These are phyloP conservation scores for Lasioglossum vierecki DNA, from an alignment of 2,888 invertebrate species.

Conservation along the genomic window DNA sequence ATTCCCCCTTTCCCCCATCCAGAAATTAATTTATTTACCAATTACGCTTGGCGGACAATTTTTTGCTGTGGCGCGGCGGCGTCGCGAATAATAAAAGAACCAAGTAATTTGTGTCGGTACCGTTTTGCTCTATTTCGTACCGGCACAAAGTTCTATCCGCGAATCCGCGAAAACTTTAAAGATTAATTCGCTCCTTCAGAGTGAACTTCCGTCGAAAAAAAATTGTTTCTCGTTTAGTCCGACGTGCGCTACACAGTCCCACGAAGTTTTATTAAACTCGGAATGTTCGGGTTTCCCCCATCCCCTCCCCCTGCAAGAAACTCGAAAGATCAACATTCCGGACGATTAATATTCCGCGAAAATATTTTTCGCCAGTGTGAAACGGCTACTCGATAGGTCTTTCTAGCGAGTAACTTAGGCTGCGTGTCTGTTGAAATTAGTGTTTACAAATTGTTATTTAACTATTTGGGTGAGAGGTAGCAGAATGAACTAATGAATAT, in stretches of 20 bases:
- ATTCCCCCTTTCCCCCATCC: neutral
- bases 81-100: neutral
- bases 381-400: neutral
- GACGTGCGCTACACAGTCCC: neutral
- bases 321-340: neutral
- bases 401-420: neutral
- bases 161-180: slow-evolving; percentile 13
- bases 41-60: neutral
- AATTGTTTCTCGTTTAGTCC: slow-evolving; percentile 10
- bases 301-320: too few species aligned
- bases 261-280: slow-evolving; percentile 1
- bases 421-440: neutral
- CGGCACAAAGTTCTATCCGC: slow-evolving; percentile 1
- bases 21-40: neutral
- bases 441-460: neutral
- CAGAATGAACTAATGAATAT: too few species aligned
- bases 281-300: neutral
- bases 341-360: neutral
- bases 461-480: too few species aligned
- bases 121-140: slow-evolving; percentile 2
- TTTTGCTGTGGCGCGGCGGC: neutral
- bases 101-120: neutral
- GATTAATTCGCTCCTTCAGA: slow-evolving; percentile 9
- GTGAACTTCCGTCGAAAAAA: neutral
- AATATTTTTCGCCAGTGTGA: neutral